These are phyloP conservation scores for Temnopleurus reevesii DNA, from an alignment of 53 echinoderm and acorn worm genomes.

Conservation along the genomic window DNA sequence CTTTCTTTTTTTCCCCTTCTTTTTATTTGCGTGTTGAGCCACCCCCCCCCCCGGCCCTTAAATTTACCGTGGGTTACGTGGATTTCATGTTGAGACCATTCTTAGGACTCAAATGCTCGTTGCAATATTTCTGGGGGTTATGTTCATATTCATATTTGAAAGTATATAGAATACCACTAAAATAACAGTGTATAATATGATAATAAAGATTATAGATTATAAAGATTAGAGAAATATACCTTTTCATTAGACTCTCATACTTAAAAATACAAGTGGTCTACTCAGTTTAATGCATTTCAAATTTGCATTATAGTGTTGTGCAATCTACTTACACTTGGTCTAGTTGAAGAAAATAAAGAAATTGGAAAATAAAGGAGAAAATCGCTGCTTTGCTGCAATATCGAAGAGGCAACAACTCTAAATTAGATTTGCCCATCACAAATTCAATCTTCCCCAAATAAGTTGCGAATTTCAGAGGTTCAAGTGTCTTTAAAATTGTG, in stretches of 20 bases:
- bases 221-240: too few relatives aligned
- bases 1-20: too few relatives aligned
- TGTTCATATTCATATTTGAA: too few relatives aligned
- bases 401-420: not conserved
- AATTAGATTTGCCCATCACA: constrained; percentile 20
- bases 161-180: not conserved
- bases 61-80: too few relatives aligned
- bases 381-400: not conserved
- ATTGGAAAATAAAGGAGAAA: not conserved
- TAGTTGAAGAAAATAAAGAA: not conserved
- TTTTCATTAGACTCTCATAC: too few relatives aligned
- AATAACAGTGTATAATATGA: not conserved
- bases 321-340: not conserved
- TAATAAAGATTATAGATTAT: too few relatives aligned
- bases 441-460: constrained; percentile 13
- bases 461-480: not conserved
- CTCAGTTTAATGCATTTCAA: not conserved
- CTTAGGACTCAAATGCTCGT: too few relatives aligned
- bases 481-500: not conserved
- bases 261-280: too few relatives aligned
- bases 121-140: too few relatives aligned
- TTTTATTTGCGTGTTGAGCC: too few relatives aligned
- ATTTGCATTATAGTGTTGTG: not conserved
- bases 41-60: too few relatives aligned
- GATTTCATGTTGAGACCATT: too few relatives aligned